Evolutionary conservation across 2,113 vertebrate genomes (phyloP), one percentile per base, ranked within the genome.

Genomic region (Rousettus leschenaultii): DNA sequence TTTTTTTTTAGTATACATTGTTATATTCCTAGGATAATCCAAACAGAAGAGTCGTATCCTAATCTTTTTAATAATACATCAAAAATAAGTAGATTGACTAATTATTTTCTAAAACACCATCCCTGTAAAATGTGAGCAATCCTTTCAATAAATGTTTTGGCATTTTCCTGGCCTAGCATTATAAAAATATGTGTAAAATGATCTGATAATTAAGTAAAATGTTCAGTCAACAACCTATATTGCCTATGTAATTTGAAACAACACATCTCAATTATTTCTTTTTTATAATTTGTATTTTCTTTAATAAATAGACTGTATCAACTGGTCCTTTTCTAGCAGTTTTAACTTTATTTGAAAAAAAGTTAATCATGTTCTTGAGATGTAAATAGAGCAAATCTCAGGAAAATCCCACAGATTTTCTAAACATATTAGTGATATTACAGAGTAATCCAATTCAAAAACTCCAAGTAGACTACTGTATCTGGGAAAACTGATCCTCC

Each of bases 181-280:
- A 93, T 16, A 73, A 28, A 84, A 33, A 55, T 82, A 63, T 6
- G 12, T 66, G 2, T 35, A 91, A 68, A 87, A 84, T 90, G 66
- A 94, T 61, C 16, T 95, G 70, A 35, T 45, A 94, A 80, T 75
- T 77, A 93, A 48, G 6, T 45, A 57, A 90, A 96, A 75, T 2
- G 33, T 82, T 86, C 55, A 59, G 51, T 14, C 71, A 85, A 53
- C 61, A 74, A 75, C 63, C 3, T 70, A 51, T 51, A 82, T 40
- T 89, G 35, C 51, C 8, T 57, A 48, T 22, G 10, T 22, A 71
- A 73, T 22, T 90, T 86, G 43, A 91, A 83, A 82, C 5, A 96
- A 80, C 12, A 68, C 11, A 73, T 51, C 35, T 87, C 26, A 85
- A 61, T 95, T 43, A 94, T 85, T 93, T 57, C 30, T 51, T 85